Conservation (phyloP, 2,888 invertebrate species). For the Halictus ligatus region DNA sequence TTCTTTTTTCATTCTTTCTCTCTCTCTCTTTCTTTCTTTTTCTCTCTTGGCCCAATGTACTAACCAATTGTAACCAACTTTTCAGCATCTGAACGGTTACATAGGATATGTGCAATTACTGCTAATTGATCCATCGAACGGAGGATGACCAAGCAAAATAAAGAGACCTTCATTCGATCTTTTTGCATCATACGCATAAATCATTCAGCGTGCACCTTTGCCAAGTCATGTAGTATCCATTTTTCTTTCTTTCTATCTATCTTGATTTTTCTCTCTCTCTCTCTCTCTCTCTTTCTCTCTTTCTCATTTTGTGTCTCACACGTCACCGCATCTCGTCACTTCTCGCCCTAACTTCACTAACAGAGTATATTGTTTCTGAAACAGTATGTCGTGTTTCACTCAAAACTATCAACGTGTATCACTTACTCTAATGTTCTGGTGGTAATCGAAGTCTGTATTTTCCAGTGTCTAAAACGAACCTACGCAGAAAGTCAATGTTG, state of each 20-base stretch:
- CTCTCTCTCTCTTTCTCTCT: neutral
- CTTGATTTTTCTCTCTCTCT: neutral
- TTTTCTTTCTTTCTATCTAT: constrained; percentile 37
- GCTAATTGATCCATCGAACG: constrained; percentile 43
- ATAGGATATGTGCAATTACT: constrained; percentile 39
- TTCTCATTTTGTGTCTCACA: neutral
- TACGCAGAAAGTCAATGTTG: constrained; percentile 7
- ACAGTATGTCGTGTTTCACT: constrained; percentile 39
- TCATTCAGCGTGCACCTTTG: constrained; percentile 33
- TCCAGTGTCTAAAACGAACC: constrained; percentile 19
- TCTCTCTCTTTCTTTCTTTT: neutral
- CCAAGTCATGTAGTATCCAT: constrained; percentile 42
- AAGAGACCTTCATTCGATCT: constrained; percentile 20
- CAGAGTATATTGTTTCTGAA: neutral
- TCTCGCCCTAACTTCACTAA: constrained; percentile 11
- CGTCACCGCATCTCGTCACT: neutral
- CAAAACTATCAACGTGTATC: constrained; percentile 69
- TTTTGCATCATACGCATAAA: constrained; percentile 35
- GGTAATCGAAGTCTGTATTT: constrained; percentile 57
- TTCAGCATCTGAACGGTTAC: constrained; percentile 45
- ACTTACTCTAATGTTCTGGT: constrained; percentile 83
- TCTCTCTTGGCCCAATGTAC: constrained; percentile 49
- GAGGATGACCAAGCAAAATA: constrained; percentile 33
- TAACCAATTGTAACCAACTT: constrained; percentile 62
- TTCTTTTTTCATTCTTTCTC: neutral